These are phyloP conservation scores for Neopipo cinnamomea DNA, from an alignment of 2,113 vertebrate genomes.

Conservation along the genomic window DNA sequence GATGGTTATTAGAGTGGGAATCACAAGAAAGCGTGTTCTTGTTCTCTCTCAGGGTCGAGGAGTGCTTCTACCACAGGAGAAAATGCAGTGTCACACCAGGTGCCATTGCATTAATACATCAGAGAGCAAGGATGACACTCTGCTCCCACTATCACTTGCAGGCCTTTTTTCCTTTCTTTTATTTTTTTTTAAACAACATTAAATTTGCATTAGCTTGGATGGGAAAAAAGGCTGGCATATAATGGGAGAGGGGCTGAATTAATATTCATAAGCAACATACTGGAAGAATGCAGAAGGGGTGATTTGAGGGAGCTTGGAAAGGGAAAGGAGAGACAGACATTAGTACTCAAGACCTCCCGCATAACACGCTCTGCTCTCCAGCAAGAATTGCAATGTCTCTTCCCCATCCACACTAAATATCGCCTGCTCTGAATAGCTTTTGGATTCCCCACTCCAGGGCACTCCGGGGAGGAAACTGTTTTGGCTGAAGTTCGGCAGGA, in stretches of 20 bases:
- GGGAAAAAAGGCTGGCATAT: not conserved
- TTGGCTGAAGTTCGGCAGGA: conserved; percentile 60
- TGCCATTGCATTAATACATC: not conserved
- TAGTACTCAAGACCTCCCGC: not conserved
- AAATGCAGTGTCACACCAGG: not conserved
- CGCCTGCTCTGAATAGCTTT: conserved; percentile 19
- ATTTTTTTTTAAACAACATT: not conserved
- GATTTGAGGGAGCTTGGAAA: not conserved
- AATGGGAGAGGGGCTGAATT: not conserved
- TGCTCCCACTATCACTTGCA: not conserved
- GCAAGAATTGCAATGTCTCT: not conserved
- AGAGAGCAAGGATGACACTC: not conserved
- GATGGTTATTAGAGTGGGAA: not conserved
- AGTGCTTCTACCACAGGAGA: not conserved
- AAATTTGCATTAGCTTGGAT: conserved; percentile 22
- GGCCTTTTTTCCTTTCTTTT: not conserved
- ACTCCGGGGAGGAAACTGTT: conserved; percentile 53
- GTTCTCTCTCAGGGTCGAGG: not conserved
- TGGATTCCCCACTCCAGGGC: conserved; percentile 42
- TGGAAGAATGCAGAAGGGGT: not conserved
- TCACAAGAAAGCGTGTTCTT: not conserved
- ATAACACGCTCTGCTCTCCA: not conserved
- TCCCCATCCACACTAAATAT: not conserved
- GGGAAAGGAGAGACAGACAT: not conserved
- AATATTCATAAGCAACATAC: conserved; percentile 32